Evolutionary conservation across 2,113 vertebrate genomes (phyloP).

Genomic region (Psettodes erumei): DNA sequence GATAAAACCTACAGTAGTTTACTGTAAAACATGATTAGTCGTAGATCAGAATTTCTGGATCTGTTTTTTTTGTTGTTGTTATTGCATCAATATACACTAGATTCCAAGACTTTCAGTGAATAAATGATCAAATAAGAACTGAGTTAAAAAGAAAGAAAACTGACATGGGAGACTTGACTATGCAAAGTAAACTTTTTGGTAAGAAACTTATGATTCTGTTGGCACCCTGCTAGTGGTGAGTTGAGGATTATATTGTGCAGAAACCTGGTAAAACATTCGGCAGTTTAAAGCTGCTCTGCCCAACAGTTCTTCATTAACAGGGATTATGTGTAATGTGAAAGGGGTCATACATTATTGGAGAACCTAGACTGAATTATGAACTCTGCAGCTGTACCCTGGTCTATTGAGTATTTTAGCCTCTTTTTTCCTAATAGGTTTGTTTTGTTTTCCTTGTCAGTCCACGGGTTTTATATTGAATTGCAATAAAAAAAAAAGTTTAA

Average conservation of each 20-base stretch:
- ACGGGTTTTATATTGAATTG: not conserved
- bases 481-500: no score
- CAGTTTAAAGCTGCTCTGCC: not conserved
- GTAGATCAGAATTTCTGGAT: not conserved
- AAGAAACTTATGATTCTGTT: no score
- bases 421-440: not conserved
- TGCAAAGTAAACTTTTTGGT: no score
- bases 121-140: not conserved
- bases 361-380: not conserved
- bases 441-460: not conserved
- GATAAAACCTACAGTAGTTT: slow-evolving; percentile 35
- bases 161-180: not conserved
- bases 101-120: not conserved
- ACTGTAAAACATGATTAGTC: no score
- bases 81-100: not conserved
- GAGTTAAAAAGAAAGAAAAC: not conserved
- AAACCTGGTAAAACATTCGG: not conserved
- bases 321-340: not conserved
- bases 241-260: not conserved
- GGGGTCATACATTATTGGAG: not conserved
- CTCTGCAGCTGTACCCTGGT: not conserved
- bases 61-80: slow-evolving; percentile 1
- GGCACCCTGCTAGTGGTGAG: not conserved
- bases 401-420: not conserved
- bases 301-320: not conserved